These are phyloP conservation scores for Ammodytes dubius DNA, from an alignment of 2,113 vertebrate genomes.

Conservation along the genomic window DNA sequence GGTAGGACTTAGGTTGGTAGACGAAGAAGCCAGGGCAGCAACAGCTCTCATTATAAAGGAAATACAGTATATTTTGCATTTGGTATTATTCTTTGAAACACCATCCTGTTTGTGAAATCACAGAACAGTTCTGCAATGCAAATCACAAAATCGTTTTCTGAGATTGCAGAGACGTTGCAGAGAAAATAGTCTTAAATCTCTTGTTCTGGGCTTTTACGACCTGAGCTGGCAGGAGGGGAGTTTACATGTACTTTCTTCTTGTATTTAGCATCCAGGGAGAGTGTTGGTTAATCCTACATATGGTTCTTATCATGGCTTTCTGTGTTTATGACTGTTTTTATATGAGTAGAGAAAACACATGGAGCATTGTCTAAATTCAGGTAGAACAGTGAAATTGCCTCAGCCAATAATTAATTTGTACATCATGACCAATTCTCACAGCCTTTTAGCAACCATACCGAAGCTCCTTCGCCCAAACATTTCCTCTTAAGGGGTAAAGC, in stretches of 20 bases:
- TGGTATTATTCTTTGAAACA: background rate
- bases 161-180: background rate
- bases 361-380: constrained; percentile 12
- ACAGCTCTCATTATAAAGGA: background rate
- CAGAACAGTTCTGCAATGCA: background rate
- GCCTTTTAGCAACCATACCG: background rate
- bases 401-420: background rate
- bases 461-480: background rate
- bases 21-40: background rate
- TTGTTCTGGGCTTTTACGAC: constrained; percentile 31
- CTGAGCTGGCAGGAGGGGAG: constrained; percentile 11
- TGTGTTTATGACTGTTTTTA: constrained; percentile 18
- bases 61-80: background rate
- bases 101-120: background rate
- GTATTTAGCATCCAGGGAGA: constrained; percentile 4
- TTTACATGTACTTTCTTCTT: constrained; percentile 14
- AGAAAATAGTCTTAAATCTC: background rate
- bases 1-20: background rate
- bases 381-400: constrained; percentile 1
- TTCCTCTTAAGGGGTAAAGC: background rate
- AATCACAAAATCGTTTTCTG: background rate
- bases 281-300: constrained; percentile 37
- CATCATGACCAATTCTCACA: constrained; percentile 3
- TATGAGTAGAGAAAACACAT: constrained; percentile 35
- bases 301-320: constrained; percentile 27